Percentiles rank a stretch among this genome's conserved stretches.
Conservation (phyloP, 2,797 vertebrate species). For the Sebastes paucispinis region DNA sequence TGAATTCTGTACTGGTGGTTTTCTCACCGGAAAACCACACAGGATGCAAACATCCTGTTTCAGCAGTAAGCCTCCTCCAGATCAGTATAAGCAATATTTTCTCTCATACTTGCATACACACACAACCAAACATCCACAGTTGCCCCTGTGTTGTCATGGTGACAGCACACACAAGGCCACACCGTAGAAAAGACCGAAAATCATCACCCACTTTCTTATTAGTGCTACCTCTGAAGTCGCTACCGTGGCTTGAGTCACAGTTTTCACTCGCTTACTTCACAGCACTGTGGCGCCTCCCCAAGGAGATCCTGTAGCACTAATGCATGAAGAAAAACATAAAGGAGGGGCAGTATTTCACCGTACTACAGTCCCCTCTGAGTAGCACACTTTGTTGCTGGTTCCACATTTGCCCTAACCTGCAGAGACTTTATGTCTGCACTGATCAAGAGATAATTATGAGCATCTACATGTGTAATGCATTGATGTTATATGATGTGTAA, state of each 20-base stretch:
- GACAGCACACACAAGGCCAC: conserved; percentile 20
- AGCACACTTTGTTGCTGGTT: background rate
- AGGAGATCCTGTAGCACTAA: background rate
- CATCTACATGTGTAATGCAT: background rate
- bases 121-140: background rate
- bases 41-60: background rate
- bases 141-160: conserved; percentile 34
- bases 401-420: background rate
- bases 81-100: background rate
- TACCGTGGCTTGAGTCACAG: background rate
- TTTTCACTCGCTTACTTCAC: background rate
- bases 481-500: background rate
- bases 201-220: background rate
- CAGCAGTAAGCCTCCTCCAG: background rate
- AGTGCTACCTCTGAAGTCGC: background rate
- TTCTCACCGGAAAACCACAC: background rate
- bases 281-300: background rate
- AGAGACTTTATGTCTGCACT: background rate
- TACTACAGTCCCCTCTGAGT: background rate
- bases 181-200: background rate
- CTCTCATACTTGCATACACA: background rate
- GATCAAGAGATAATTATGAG: background rate
- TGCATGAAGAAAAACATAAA: background rate
- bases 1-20: background rate
- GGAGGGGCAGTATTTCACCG: background rate